Evolutionary conservation across 2,797 vertebrate genomes (phyloP).

Genomic region (Gymnodraco acuticeps): DNA sequence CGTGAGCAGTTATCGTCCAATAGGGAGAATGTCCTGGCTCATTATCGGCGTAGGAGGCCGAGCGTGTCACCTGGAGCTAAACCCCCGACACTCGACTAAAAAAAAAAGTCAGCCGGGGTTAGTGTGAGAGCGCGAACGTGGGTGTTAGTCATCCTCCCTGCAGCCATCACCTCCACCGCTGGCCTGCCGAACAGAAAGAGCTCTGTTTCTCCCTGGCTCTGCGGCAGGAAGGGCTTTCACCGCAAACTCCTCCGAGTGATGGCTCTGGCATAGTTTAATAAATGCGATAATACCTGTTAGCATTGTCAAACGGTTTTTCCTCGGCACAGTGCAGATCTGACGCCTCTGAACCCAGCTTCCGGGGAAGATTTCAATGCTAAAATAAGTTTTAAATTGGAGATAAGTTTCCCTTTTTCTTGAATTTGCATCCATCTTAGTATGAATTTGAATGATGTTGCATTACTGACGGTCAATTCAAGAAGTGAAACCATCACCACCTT

Average conservation of each 20-base stretch:
- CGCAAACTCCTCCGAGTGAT: slow-evolving; percentile 56
- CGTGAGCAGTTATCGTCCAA: slow-evolving; percentile 80
- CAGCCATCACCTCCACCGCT: slow-evolving; percentile 74
- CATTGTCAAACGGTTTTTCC: slow-evolving; percentile 38
- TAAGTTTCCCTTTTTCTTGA: not conserved
- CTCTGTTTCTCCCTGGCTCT: slow-evolving; percentile 56
- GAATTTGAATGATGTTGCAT: not conserved
- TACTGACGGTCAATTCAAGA: not conserved
- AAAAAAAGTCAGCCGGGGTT: slow-evolving; percentile 81
- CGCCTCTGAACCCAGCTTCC: slow-evolving; percentile 39
- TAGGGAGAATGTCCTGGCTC: slow-evolving; percentile 84
- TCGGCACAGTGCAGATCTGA: slow-evolving; percentile 56
- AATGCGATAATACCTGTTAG: slow-evolving; percentile 75
- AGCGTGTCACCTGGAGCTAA: slow-evolving; percentile 81
- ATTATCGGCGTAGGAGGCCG: slow-evolving; percentile 86
- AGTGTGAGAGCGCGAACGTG: slow-evolving; percentile 73
- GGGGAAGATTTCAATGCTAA: not conserved
- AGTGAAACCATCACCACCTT: not conserved
- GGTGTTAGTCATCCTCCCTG: slow-evolving; percentile 78
- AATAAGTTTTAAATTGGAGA: not conserved
- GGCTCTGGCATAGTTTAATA: slow-evolving; percentile 71
- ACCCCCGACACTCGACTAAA: slow-evolving; percentile 73
- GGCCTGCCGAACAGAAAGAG: slow-evolving; percentile 47
- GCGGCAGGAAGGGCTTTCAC: slow-evolving; percentile 55
- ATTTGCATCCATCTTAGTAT: no score